Evolutionary conservation across 1,140 invertebrate genomes (phyloP).

Genomic region (Stegodyphus mimosarum): DNA sequence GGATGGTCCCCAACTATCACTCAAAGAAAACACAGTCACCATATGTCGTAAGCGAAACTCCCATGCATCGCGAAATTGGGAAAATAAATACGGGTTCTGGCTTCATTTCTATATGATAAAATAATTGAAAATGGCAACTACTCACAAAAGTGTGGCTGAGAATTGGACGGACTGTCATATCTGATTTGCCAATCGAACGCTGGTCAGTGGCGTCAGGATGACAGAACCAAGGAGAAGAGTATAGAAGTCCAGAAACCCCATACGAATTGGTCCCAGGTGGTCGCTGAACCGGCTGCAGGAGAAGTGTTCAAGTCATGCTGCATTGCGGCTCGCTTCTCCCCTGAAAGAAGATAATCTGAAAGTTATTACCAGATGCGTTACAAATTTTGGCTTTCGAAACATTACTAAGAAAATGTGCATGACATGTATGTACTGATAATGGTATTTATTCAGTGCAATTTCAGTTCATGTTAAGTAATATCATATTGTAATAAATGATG

Average conservation of each 20-base stretch:
- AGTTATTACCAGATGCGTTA: no score
- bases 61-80: not conserved
- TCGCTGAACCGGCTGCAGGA: conserved; percentile 7
- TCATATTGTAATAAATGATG: no score
- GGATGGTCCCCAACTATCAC: no score
- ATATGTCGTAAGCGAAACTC: not conserved
- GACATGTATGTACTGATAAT: no score
- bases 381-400: no score
- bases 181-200: conserved; percentile 36
- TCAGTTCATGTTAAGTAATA: no score
- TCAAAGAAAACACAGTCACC: no score
- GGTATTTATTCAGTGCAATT: no score
- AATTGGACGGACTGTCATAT: conserved; percentile 59
- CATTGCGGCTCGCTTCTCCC: conserved; percentile 60
- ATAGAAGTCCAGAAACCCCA: conserved; percentile 20
- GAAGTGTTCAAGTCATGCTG: conserved; percentile 60
- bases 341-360: not conserved
- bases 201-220: conserved; percentile 54
- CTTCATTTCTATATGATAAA: not conserved
- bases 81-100: not conserved
- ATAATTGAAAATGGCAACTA: conserved; percentile 2
- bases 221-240: conserved; percentile 39
- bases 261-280: not conserved
- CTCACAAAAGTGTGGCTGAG: conserved; percentile 60
- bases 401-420: no score